Conservation (phyloP, 2,888 invertebrate species). For the Drosophila neutralis region DNA sequence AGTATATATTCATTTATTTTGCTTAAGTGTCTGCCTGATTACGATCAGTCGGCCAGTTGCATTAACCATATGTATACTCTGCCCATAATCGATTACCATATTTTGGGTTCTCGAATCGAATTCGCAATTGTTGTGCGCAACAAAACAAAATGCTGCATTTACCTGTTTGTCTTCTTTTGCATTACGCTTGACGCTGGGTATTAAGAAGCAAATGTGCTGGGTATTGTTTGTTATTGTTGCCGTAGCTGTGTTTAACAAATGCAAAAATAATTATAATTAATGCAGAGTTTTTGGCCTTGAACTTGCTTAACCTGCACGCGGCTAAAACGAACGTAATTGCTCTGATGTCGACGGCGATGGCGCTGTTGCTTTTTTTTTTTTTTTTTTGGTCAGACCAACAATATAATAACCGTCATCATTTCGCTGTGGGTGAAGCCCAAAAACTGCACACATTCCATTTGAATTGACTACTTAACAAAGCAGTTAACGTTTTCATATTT, state of each 20-base stretch:
- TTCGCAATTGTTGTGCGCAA: slow-evolving; percentile 19
- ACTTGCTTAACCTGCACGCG: slow-evolving; percentile 75
- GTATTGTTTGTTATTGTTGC: slow-evolving; percentile 41
- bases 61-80: slow-evolving; percentile 31
- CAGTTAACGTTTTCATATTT: slow-evolving; percentile 43
- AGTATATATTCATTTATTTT: slow-evolving; percentile 1
- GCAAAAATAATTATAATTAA: slow-evolving; percentile 80
- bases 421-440: slow-evolving; percentile 63
- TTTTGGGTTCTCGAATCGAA: slow-evolving; percentile 24
- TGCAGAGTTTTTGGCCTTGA: slow-evolving; percentile 79
- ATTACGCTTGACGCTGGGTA: slow-evolving; percentile 61
- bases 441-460: slow-evolving; percentile 54
- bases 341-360: slow-evolving; percentile 26
- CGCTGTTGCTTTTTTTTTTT: slow-evolving; percentile 31
- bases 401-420: slow-evolving; percentile 46
- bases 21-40: background rate
- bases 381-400: slow-evolving; percentile 51
- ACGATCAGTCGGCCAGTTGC: slow-evolving; percentile 33
- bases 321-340: slow-evolving; percentile 68
- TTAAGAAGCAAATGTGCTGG: slow-evolving; percentile 57
- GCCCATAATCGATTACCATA: slow-evolving; percentile 35
- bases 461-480: slow-evolving; percentile 44
- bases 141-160: slow-evolving; percentile 64
- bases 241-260: slow-evolving; percentile 69
- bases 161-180: slow-evolving; percentile 77